These are phyloP conservation scores for Ceryle rudis DNA, from an alignment of 2,797 vertebrate genomes.

Conservation along the genomic window DNA sequence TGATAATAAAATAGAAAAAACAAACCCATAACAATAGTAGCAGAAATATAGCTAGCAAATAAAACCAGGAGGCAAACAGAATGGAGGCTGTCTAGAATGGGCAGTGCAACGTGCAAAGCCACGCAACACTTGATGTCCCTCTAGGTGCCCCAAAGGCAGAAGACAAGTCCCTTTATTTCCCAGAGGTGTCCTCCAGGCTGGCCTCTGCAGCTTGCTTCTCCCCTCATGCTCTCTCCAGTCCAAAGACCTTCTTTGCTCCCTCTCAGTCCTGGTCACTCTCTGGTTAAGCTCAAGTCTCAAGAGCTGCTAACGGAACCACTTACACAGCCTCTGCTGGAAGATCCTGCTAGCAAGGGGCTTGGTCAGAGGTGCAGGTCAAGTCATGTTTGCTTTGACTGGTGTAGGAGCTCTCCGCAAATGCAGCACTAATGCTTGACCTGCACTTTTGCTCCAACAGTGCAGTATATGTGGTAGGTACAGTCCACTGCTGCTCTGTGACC, in stretches of 20 bases:
- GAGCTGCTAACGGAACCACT: neutral
- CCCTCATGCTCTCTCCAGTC: neutral
- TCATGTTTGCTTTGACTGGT: neutral
- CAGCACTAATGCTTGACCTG: neutral
- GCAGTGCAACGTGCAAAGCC: neutral
- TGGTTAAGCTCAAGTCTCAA: neutral
- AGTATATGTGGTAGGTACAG: neutral
- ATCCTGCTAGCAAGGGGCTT: neutral
- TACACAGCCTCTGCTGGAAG: neutral
- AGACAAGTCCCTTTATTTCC: neutral
- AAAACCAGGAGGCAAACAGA: neutral
- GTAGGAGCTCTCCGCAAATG: neutral
- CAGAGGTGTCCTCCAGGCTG: neutral
- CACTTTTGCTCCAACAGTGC: neutral
- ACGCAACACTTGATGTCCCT: neutral
- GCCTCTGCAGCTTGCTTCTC: neutral
- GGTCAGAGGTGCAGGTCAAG: neutral
- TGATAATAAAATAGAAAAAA: conserved; percentile 24
- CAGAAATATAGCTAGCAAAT: conserved; percentile 12
- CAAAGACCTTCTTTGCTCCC: neutral
- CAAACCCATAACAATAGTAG: conserved; percentile 4
- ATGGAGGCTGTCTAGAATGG: neutral
- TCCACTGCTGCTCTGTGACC: neutral
- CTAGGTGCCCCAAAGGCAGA: neutral
- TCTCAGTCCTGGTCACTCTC: neutral